Evolutionary conservation across 2,113 vertebrate genomes (phyloP), one percentile per base, ranked within the genome.

Genomic region (Zosterops borbonicus): DNA sequence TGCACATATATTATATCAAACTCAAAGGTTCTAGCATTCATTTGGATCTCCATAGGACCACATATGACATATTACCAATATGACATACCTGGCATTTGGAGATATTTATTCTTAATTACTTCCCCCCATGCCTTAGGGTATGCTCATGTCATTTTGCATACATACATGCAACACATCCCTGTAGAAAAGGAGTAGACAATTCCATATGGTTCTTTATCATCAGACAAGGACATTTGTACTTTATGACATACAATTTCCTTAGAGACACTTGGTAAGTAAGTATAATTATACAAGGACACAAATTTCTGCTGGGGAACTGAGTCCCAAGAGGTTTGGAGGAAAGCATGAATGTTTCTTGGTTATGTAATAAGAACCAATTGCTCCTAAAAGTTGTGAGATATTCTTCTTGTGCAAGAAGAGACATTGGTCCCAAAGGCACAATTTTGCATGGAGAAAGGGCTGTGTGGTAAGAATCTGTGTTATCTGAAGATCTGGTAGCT

Each of bases 51-150:
- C 35, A 55, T 14, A 88, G 31, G 59, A 81, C 59, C 60, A 37
- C 0, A 1, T 41, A 81, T 47, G 64, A 83, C 64, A n/a, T 59
- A 59, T 52, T 58, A 86, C 47, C 80, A 86, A 63, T 16, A 75
- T 55, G 16, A 63, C 75, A 93, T 67, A 80, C 20, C 6, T 80
- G 71, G 42, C 59, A 89, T 86, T 89, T 90, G 44, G 71, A 87
- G 31, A 86, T 50, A 67, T 67, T 94, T 83, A 39, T 87, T 93
- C 58, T 56, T 94, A 87, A 87, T 94, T 90, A 86, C 33, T 52
- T 70, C 19, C 17, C 16, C 21, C 21, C 25, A 59, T 47, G n/a
- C 70, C 47, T 60, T 65, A 65, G 65, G 63, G 46, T 70, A 81
- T 84, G 23, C 15, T 92, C 31, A 35, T 79, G 47, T 67, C 59